These are phyloP conservation scores for Philaethria dido DNA, from an alignment of 2,888 invertebrate species.

Conservation along the genomic window DNA sequence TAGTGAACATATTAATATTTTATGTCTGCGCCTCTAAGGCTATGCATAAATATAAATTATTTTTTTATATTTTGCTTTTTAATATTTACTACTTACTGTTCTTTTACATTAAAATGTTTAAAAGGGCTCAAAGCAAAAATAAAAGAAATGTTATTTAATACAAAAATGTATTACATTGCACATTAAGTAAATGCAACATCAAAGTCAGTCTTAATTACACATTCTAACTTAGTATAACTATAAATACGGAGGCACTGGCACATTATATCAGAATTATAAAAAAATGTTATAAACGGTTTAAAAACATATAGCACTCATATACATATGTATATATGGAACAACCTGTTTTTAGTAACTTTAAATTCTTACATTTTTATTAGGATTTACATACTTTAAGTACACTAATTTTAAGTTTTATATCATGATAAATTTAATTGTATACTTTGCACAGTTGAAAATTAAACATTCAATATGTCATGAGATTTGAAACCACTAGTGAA, in stretches of 20 bases:
- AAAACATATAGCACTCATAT: constrained; percentile 22
- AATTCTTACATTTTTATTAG: constrained; percentile 8
- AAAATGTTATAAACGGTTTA: constrained; percentile 40
- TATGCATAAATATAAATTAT: no score
- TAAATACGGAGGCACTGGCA: constrained; percentile 78
- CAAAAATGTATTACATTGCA: constrained; percentile 66
- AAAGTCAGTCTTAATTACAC: constrained; percentile 80
- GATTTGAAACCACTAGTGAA: background rate
- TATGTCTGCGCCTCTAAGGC: no score
- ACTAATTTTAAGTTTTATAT: background rate
- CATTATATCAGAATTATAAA: constrained; percentile 53
- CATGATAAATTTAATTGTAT: background rate
- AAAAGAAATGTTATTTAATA: constrained; percentile 43
- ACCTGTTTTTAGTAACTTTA: constrained; percentile 26
- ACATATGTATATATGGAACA: constrained; percentile 20
- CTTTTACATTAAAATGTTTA: no score
- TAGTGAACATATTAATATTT: no score
- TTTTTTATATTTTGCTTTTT: no score
- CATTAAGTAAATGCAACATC: constrained; percentile 74
- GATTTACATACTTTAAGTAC: constrained; percentile 19
- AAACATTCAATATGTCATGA: background rate
- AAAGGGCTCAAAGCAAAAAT: background rate
- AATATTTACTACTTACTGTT: no score
- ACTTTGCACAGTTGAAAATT: background rate
- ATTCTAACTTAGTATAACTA: constrained; percentile 60